Evolutionary conservation across 2,113 vertebrate species (phyloP), one percentile per base, ranked within the genome.

Genomic region (Spea multiplicata): DNA sequence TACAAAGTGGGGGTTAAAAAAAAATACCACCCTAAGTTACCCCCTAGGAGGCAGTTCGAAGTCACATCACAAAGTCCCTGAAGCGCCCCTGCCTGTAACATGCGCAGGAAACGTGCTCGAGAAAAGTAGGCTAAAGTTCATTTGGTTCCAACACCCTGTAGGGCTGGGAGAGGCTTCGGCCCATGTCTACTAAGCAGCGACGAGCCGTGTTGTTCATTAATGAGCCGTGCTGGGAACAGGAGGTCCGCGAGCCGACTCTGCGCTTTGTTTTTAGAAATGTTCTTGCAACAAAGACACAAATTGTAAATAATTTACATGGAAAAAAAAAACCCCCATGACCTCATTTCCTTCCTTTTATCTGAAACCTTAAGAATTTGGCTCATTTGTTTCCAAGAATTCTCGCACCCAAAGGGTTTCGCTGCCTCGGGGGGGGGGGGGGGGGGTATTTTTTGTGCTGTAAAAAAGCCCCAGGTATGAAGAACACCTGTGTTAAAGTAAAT

Each of bases 51-150:
- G 44, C 13, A 30, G 30, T n/a, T 44, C 49, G 30, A 12, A 4
- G 53, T 8, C n/a, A n/a, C 2, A 2, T 52, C 53, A 44, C 46
- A 57, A 47, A 49, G 47, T 47, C 72, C 65, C 77, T 12, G 44
- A n/a, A 17, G 13, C 46, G 2, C 71, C 44, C 49, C 62, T 8
- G 4, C 16, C 8, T 49, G 8, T 44, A 30, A 47, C 62, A 12
- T 59, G 30, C 45, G 46, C n/a, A 8, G 55, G 8, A 44, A 70
- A 62, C n/a, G 46, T 66, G 44, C 65, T 55, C 47, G 16, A 12
- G 48, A 50, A 44, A 81, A 81, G 8, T 81, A 61, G 79, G 73
- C 30, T 44, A 75, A 75, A 75, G 79, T 47, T 71, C n/a, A 50
- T 5, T 5, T 30, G 30, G 30, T 30, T 17, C 14, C 6, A 55